These are phyloP conservation scores for Erannis defoliaria DNA, from an alignment of 2,888 invertebrate species.

Conservation along the genomic window DNA sequence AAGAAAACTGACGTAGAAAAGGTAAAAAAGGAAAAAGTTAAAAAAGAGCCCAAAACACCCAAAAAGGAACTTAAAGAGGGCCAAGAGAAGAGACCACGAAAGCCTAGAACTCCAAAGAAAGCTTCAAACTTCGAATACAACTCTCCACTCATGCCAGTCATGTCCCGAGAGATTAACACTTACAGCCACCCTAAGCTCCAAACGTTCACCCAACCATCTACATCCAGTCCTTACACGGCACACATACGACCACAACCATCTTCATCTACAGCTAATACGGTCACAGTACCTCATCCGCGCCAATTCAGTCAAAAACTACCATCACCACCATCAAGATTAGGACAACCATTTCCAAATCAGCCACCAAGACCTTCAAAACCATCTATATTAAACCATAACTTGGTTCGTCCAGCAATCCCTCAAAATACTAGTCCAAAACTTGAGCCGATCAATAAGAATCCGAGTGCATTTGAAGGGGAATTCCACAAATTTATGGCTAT, in stretches of 20 bases:
- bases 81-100: constrained; percentile 70
- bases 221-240: constrained; percentile 34
- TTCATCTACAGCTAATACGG: constrained; percentile 23
- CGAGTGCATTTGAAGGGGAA: constrained; percentile 76
- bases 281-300: constrained; percentile 25
- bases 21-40: constrained; percentile 62
- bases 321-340: not conserved
- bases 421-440: constrained; percentile 48
- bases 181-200: constrained; percentile 42
- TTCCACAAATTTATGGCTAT: constrained; percentile 75
- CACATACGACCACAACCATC: constrained; percentile 31
- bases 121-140: constrained; percentile 60
- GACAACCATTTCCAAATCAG: constrained; percentile 14
- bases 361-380: not conserved
- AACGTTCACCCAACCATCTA: constrained; percentile 28
- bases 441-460: constrained; percentile 72
- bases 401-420: constrained; percentile 42
- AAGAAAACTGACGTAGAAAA: constrained; percentile 54
- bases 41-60: constrained; percentile 56
- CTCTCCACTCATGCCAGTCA: constrained; percentile 67
- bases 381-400: not conserved
- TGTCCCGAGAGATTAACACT: constrained; percentile 52
- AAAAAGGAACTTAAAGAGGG: constrained; percentile 48
- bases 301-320: constrained; percentile 15
- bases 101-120: constrained; percentile 70